Evolutionary conservation across 92 coral and sea anemone species (phyloP), one percentile per base, ranked within the genome.

Genomic region (Galaxea fascicularis): DNA sequence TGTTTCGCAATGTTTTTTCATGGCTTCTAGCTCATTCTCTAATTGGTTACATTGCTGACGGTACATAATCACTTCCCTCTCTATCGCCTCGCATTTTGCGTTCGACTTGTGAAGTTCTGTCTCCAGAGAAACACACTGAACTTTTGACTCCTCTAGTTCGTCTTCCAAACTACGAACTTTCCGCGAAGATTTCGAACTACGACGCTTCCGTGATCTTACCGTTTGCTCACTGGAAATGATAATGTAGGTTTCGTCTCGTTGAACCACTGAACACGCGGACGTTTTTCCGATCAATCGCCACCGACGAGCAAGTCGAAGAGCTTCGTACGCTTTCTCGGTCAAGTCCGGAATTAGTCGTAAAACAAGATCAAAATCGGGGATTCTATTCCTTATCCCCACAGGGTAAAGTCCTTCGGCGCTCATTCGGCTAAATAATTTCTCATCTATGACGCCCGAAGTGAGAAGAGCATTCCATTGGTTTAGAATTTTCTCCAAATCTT

Each of bases 261-360:
- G 86, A 54, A 90, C 54, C 24, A 71, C 59, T 58, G 76, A 71
- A 47, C 76, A 65, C 9, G 87, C 86, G 3, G 98, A 94, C 5
- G 92, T 65, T 74, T 91, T 71, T 52, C 90, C 66, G 66, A 94
- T 89, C 59, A 96, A 84, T 35, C 98, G 81, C 98, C 98, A 96
- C 15, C 98, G 88, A 17, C 98, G 90, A 24, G 96, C 98, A 35
- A 96, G 92, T 41, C 94, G 78, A 24, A 96, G 71, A 11, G 98
- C 95, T 87, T 94, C 95, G 72, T 91, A 90, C 7, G 98, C 98
- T 54, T 96, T 96, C 87, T 92, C 98, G n/a, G 89, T 71, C 35
- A 96, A 52, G 80, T 96, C 98, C 4, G 98, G 98, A 83, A 96
- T 85, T 8, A 96, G 76, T 58, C 98, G 84, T 51, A 96, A 72